Conservation (phyloP, 2,797 vertebrate species). For the Phoeniculus purpureus region DNA sequence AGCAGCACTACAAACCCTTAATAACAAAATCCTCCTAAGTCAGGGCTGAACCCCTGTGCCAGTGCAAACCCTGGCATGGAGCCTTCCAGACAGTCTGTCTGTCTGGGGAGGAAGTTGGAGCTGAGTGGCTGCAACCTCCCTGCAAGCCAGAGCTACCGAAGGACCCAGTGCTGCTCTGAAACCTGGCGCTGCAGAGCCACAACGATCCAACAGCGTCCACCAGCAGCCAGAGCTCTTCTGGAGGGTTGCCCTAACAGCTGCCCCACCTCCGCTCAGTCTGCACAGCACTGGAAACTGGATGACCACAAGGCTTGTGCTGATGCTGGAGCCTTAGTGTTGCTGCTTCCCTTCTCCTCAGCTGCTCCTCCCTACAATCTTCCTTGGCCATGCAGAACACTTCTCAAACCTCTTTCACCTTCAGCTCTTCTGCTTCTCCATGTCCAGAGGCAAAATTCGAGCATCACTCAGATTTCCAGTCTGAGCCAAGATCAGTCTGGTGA, state of each 20-base stretch:
- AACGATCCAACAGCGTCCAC: not conserved
- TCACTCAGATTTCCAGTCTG: not conserved
- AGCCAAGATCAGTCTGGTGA: not conserved
- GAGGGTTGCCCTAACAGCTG: not conserved
- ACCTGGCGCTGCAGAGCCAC: rapidly evolving
- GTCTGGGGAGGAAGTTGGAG: conserved; percentile 36
- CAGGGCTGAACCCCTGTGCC: conserved; percentile 16
- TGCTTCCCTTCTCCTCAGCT: not conserved
- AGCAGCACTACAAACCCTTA: not conserved
- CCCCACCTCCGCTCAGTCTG: not conserved
- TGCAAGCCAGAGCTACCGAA: not conserved
- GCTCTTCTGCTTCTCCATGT: not conserved
- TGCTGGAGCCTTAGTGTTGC: not conserved
- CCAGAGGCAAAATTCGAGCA: not conserved
- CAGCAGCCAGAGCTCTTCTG: not conserved
- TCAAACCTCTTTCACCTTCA: not conserved
- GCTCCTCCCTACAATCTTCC: not conserved
- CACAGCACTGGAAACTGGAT: not conserved
- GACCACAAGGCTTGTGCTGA: not conserved
- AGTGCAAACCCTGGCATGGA: not conserved
- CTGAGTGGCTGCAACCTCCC: not conserved
- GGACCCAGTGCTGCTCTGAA: not conserved
- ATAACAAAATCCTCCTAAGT: conserved; percentile 30
- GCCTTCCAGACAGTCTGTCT: conserved; percentile 58
- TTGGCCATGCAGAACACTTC: not conserved